These are phyloP conservation scores for Craniophora ligustri DNA, from an alignment of 2,888 invertebrate genomes.

Conservation along the genomic window DNA sequence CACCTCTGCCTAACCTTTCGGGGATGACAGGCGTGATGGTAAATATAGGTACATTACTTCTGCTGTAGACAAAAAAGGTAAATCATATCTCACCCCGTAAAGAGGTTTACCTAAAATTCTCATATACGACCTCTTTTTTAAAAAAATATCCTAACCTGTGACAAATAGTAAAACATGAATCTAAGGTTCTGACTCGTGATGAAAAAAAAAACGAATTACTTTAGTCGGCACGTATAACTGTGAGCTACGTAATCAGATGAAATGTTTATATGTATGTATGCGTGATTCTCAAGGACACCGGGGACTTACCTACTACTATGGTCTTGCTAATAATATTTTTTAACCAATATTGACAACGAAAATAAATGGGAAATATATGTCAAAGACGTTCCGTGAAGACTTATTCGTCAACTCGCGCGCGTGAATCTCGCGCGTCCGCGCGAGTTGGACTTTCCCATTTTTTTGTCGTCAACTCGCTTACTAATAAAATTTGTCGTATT, in stretches of 20 bases:
- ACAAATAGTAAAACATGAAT: constrained; percentile 37
- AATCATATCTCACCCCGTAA: background rate
- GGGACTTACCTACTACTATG: constrained; percentile 21
- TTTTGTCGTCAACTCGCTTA: too few species aligned
- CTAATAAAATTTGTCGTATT: too few species aligned
- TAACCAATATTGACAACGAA: constrained; percentile 22
- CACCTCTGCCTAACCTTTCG: too few species aligned
- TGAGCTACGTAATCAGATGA: constrained; percentile 29
- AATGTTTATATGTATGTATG: too few species aligned
- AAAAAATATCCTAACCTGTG: constrained; percentile 31
- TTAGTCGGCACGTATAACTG: background rate
- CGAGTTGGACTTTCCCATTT: too few species aligned
- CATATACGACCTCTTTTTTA: constrained; percentile 7
- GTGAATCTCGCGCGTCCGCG: too few species aligned
- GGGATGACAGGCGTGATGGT: too few species aligned
- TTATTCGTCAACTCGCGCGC: too few species aligned
- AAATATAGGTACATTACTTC: too few species aligned
- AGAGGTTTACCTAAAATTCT: background rate
- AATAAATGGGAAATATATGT: too few species aligned
- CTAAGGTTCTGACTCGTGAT: constrained; percentile 14
- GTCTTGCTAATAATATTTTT: constrained; percentile 23
- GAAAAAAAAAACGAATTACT: constrained; percentile 26
- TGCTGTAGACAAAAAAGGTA: background rate
- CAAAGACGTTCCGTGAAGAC: too few species aligned
- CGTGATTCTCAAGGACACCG: constrained; percentile 25